These are phyloP conservation scores for Mus spicilegus DNA, from an alignment of 2,113 vertebrate species.

Conservation along the genomic window DNA sequence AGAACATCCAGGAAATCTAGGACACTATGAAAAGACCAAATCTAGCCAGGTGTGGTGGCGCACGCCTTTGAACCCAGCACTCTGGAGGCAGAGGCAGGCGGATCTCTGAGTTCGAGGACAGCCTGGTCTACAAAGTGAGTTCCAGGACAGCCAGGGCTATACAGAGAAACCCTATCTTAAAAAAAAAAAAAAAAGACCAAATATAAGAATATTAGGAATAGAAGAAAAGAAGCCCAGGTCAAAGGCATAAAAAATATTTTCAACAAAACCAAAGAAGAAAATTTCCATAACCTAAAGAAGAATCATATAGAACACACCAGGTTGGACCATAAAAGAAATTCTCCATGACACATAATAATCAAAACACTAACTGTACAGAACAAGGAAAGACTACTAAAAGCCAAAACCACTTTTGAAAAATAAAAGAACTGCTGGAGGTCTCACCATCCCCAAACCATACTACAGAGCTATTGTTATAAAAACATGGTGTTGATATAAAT, in stretches of 20 bases:
- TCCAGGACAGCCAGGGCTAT: too few species aligned
- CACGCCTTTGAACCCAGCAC: too few species aligned
- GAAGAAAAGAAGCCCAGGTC: background rate
- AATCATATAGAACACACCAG: background rate
- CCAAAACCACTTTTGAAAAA: background rate
- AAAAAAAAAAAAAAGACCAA: too few species aligned
- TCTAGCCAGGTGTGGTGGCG: background rate
- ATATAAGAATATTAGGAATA: background rate
- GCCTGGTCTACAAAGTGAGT: too few species aligned
- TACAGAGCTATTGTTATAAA: background rate
- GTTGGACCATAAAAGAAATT: background rate
- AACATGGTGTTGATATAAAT: background rate
- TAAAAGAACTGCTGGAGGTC: background rate
- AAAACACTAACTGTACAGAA: background rate
- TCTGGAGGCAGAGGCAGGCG: too few species aligned
- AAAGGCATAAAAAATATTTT: background rate
- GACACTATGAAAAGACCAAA: background rate
- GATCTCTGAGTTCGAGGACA: too few species aligned
- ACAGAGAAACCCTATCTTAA: too few species aligned
- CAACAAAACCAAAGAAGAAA: background rate
- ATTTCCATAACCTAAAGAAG: background rate
- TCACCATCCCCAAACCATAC: background rate
- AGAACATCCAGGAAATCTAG: background rate
- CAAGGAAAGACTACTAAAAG: background rate
- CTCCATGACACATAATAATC: background rate